phyloP scores from a whole-genome alignment of 2,113 vertebrate genomes.

The Pluvianellus socialis region DNA sequence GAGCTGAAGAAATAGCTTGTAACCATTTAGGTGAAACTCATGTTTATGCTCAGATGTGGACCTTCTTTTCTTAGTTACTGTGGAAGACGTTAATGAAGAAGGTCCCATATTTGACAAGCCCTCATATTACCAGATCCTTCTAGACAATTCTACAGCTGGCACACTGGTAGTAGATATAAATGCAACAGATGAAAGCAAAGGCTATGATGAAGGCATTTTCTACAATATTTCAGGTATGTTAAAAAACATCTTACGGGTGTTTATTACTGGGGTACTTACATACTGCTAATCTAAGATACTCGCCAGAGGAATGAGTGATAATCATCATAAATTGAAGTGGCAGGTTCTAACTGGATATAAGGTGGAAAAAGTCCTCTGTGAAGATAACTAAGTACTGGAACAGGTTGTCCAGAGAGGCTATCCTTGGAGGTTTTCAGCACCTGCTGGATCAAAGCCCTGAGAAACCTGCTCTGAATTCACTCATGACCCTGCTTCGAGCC shows the following conservation, averaged over 20 bases:
- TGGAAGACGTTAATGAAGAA: slow-evolving; percentile 69
- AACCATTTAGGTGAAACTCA: neutral
- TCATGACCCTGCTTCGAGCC: neutral
- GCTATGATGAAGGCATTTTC: slow-evolving; percentile 56
- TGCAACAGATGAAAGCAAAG: slow-evolving; percentile 48
- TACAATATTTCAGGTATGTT: slow-evolving; percentile 59
- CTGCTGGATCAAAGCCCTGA: neutral
- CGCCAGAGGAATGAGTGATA: neutral
- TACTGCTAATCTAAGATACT: neutral
- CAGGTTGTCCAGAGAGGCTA: neutral
- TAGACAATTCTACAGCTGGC: slow-evolving; percentile 30
- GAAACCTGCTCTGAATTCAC: neutral
- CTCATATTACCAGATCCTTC: slow-evolving; percentile 40
- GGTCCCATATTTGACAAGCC: slow-evolving; percentile 43
- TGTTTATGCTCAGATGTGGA: neutral
- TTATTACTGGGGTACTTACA: neutral
- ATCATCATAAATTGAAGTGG: neutral
- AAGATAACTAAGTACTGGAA: neutral
- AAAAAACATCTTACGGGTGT: neutral
- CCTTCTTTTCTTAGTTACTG: slow-evolving; percentile 19
- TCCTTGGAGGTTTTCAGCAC: neutral
- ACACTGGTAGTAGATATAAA: slow-evolving; percentile 52
- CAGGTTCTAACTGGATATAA: neutral
- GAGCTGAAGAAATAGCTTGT: neutral
- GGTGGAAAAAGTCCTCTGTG: neutral